These are phyloP conservation scores for Montipora cactus DNA, from an alignment of 64 coral and sea anemone genomes.

Conservation along the genomic window DNA sequence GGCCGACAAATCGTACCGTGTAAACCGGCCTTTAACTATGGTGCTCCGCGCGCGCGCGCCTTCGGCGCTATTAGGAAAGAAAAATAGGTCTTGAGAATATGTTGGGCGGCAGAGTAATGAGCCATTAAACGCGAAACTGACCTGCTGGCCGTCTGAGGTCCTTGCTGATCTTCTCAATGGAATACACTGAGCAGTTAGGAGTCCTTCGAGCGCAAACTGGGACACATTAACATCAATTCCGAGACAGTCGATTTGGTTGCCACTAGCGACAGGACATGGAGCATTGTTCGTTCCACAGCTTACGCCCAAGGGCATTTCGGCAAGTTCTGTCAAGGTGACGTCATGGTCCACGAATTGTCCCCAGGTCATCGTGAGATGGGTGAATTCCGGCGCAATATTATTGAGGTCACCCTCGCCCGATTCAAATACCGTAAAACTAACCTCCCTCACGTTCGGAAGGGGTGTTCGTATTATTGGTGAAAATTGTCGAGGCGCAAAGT, in stretches of 20 bases:
- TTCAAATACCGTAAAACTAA: neutral
- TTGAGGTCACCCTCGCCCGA: no score
- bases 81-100: no score
- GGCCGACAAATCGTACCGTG: no score
- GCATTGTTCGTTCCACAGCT: neutral
- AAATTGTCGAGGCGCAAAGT: neutral
- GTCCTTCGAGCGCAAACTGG: neutral
- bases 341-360: slow-evolving; percentile 66
- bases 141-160: neutral
- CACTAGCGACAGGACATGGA: neutral
- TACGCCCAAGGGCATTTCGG: neutral
- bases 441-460: neutral
- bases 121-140: neutral
- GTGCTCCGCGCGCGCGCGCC: no score
- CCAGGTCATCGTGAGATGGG: slow-evolving; percentile 65
- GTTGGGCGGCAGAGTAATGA: no score
- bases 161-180: neutral
- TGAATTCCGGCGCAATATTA: neutral
- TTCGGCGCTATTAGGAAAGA: no score
- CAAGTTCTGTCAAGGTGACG: slow-evolving; percentile 27
- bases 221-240: neutral
- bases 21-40: no score
- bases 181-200: neutral
- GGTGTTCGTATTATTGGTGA: neutral
- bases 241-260: neutral